Evolutionary conservation across 1,140 invertebrate genomes (phyloP).

Genomic region (Zaprionus taronus): DNA sequence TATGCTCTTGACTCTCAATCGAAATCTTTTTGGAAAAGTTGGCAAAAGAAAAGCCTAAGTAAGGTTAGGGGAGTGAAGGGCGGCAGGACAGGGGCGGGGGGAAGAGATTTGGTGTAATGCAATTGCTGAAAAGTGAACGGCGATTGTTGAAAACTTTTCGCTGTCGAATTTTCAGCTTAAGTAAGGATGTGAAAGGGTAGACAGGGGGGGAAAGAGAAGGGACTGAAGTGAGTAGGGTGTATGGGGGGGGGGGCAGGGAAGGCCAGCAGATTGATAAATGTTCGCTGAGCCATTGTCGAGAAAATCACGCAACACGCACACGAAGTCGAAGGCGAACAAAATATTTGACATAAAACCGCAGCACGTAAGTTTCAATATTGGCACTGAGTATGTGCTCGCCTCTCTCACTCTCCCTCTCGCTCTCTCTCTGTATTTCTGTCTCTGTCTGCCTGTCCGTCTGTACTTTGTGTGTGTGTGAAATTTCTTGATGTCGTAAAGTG

Average conservation of each 20-base stretch:
- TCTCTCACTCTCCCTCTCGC: background rate
- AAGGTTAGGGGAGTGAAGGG: background rate
- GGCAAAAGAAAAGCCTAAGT: background rate
- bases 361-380: slow-evolving; percentile 71
- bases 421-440: background rate
- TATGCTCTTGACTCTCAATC: slow-evolving; percentile 25
- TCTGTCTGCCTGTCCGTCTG: slow-evolving; percentile 8
- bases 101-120: slow-evolving; percentile 30
- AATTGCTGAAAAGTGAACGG: slow-evolving; percentile 52
- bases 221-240: background rate
- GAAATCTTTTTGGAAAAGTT: background rate
- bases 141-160: slow-evolving; percentile 49
- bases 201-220: background rate
- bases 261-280: slow-evolving; percentile 30
- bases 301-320: slow-evolving; percentile 51
- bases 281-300: slow-evolving; percentile 29
- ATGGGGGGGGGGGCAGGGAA: background rate
- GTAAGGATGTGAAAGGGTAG: background rate
- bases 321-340: slow-evolving; percentile 41
- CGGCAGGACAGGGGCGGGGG: background rate
- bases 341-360: slow-evolving; percentile 72
- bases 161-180: slow-evolving; percentile 45
- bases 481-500: slow-evolving; percentile 40
- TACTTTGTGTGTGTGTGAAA: slow-evolving; percentile 23
- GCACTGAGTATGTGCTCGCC: slow-evolving; percentile 25